A percentile compares a stretch with the other conserved stretches of the same genome.
Evolutionary conservation across 2,113 vertebrate species (phyloP).

Genomic region (Eudyptes chrysolophus): DNA sequence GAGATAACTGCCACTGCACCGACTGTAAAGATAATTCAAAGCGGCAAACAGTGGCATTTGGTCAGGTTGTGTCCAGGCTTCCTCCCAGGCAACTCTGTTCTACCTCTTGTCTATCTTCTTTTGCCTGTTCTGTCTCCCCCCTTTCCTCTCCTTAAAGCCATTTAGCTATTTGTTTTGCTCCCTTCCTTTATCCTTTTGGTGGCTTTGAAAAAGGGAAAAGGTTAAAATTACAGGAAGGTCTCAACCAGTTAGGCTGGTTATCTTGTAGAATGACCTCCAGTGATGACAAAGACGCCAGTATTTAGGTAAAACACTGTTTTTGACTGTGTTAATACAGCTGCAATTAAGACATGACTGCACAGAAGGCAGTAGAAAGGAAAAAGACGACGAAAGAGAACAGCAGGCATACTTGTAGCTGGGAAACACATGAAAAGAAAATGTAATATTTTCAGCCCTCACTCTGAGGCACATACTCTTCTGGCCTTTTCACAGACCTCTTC

Average conservation of each 20-base stretch:
- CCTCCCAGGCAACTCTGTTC: not conserved
- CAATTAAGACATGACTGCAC: not conserved
- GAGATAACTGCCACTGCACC: not conserved
- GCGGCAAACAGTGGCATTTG: not conserved
- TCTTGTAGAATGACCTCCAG: not conserved
- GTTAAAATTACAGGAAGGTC: not conserved
- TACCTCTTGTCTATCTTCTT: not conserved
- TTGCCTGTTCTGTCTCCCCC: not conserved
- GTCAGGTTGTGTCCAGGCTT: not conserved
- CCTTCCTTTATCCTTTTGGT: not conserved
- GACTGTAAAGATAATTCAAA: not conserved
- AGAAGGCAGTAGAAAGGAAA: not conserved
- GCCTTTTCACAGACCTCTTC: slow-evolving; percentile 36
- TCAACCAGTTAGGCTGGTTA: not conserved
- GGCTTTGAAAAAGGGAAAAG: not conserved
- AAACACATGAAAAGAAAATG: slow-evolving; percentile 45
- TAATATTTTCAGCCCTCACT: not conserved
- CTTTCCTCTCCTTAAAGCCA: not conserved
- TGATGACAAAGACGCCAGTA: not conserved
- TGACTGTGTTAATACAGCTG: not conserved
- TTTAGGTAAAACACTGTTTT: not conserved
- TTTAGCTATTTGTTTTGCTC: not conserved
- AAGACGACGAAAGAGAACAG: not conserved
- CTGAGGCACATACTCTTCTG: not conserved
- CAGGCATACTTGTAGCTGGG: not conserved